Percentiles rank a stretch among this genome's conserved stretches.
phyloP scores from a whole-genome alignment of 2,888 invertebrate species.

The Chrysolina oricalcia region DNA sequence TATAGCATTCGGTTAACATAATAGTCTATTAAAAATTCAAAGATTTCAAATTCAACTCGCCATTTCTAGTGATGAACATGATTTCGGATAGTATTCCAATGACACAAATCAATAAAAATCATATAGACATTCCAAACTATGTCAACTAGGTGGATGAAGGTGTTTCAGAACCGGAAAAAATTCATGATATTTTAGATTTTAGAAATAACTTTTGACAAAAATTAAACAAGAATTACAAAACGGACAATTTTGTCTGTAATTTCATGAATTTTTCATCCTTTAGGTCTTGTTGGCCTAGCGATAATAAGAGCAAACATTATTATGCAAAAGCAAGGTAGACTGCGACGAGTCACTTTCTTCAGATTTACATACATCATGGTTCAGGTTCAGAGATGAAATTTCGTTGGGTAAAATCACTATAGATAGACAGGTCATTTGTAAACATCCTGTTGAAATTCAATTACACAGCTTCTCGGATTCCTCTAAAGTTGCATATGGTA shows the following conservation, averaged over 20 bases:
- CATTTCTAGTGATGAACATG: background rate
- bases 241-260: too few species aligned
- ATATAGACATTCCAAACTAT: constrained; percentile 10
- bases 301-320: constrained; percentile 36
- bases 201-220: too few species aligned
- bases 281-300: constrained; percentile 31
- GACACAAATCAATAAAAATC: background rate
- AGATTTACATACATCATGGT: constrained; percentile 27
- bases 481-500: constrained; percentile 15
- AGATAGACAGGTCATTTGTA: background rate
- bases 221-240: too few species aligned
- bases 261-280: too few species aligned
- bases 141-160: constrained; percentile 24
- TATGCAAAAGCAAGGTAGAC: constrained; percentile 30
- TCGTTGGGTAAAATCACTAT: constrained; percentile 1
- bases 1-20: background rate
- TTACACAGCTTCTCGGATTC: too few species aligned
- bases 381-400: constrained; percentile 17
- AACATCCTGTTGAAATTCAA: too few species aligned
- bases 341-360: constrained; percentile 38
- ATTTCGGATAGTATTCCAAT: background rate
- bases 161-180: constrained; percentile 9
- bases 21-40: background rate
- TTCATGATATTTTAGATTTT: too few species aligned
- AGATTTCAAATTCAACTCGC: background rate